Evolutionary conservation across 2,113 vertebrate species (phyloP).

Genomic region (Laticauda laticaudata): DNA sequence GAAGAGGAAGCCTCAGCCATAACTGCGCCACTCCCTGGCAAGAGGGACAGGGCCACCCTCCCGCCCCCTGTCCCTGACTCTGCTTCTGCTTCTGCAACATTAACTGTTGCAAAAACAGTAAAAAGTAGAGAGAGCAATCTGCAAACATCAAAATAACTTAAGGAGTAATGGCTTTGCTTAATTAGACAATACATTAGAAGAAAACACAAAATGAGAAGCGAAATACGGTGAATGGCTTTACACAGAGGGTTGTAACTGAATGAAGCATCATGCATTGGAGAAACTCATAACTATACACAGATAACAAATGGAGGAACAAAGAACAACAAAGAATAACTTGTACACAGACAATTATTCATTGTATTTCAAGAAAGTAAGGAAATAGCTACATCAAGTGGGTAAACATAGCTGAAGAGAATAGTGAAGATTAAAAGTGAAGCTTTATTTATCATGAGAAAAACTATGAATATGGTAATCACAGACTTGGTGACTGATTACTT

Average conservation of each 20-base stretch:
- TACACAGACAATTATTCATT: neutral
- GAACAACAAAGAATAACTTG: neutral
- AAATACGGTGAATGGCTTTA: neutral
- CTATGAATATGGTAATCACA: neutral
- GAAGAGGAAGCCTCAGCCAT: too few species aligned
- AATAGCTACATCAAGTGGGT: neutral
- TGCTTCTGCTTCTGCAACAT: neutral
- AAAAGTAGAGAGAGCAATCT: neutral
- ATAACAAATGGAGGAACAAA: neutral
- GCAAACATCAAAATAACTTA: too few species aligned
- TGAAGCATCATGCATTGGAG: neutral
- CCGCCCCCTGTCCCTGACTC: too few species aligned
- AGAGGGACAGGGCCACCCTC: too few species aligned
- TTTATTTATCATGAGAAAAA: neutral
- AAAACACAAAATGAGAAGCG: neutral
- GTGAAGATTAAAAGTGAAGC: neutral
- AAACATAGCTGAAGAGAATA: neutral
- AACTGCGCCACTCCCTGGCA: too few species aligned
- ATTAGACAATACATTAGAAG: neutral
- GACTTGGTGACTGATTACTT: neutral
- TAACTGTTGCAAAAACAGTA: neutral
- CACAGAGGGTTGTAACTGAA: neutral
- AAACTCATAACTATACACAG: neutral
- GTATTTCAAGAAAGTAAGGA: neutral
- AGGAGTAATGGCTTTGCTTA: too few species aligned